Base-by-base conservation (phyloP, 2,797 vertebrate genomes). In the Epinephelus malabaricus region DNA sequence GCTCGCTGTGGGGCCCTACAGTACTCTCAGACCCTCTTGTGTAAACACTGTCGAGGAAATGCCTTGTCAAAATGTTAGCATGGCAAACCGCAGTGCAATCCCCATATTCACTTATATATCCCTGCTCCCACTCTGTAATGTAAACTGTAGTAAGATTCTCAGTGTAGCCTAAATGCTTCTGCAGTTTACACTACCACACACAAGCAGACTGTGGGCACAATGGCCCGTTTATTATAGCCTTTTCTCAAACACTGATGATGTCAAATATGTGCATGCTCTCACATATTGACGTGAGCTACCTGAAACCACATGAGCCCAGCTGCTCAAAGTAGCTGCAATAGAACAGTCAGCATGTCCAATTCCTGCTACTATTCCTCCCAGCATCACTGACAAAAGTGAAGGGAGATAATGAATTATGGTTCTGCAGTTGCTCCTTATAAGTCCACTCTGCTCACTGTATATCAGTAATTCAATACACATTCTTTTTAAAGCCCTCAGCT, bases 21-120 rank as follows among this genome's bases (percentile, higher is more conserved):
- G 59, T 66, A 17, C 76, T 69, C 56, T 30, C 73, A 59, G 65
- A 75, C 18, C 62, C 18, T 54, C 80, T 79, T 79, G 53, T 85
- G 62, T 91, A 88, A 92, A 87, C 84, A 78, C 58, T 25, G 46
- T 14, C 53, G 27, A 91, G 86, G 88, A 92, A 92, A 89, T 86
- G 79, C 79, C 80, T 79, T 85, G 86, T 91, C 81, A 86, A 83
- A 91, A 92, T 84, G 82, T 90, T 91, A 86, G 85, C 83, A 18
- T 30, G 80, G 71, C 58, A 67, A 67, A 74, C 78, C 73, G 1
- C 81, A 56, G 70, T 13, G 53, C 59, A 68, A 56, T 71, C 73
- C 34, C 4, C 78, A 68, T 21, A 75, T 47, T 80, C 68, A 67
- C 69, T 79, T 10, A 60, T 66, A 23, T 43, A 80, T 76, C 81